Evolutionary conservation across 1,140 invertebrate genomes (phyloP), one percentile per base, ranked within the genome.

Genomic region (Trinorchestia longiramus): DNA sequence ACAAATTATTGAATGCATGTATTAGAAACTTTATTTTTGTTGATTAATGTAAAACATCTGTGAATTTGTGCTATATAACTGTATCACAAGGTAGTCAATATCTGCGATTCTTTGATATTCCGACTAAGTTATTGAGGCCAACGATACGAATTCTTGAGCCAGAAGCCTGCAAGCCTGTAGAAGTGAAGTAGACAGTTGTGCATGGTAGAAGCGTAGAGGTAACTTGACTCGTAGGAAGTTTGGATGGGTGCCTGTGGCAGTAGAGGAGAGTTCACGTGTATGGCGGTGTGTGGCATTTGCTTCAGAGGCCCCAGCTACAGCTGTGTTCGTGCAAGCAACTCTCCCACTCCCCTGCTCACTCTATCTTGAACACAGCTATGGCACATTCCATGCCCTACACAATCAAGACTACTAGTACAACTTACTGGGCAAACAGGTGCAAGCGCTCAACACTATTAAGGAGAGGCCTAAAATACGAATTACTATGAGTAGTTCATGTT

Each of bases 171-270:
- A 36, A 77, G 62, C 62, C 47, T 53, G 47, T 77, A 77, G 62
- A 77, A 36, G 62, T 77, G 62, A 19, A 77, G 62, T 77, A 77
- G 62, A 77, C 62, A 77, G 62, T 77, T 77, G 62, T 77, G 62
- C 62, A 77, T 77, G 62, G 62, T 77, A 77, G 62, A 77, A 77
- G 28, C 62, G 62, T 77, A 77, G 62, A 77, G 62, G 62, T 77
- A 77, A 77, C 62, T 77, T 77, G 62, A 77, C 62, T 77, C 62
- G 62, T 77, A 77, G 62, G 62, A 77, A 77, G 62, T 77, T 77
- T 77, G 62, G 62, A 77, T 77, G 62, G 28, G 62, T 77, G 62
- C 62, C 62, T 77, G 62, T 77, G 62, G 62, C 62, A 77, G 62
- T 77, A 36, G 62, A 77, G 62, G 62, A 11, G 62, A 77, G 62